These are phyloP conservation scores for Anarrhichthys ocellatus DNA, from an alignment of 2,113 vertebrate genomes.

Conservation along the genomic window DNA sequence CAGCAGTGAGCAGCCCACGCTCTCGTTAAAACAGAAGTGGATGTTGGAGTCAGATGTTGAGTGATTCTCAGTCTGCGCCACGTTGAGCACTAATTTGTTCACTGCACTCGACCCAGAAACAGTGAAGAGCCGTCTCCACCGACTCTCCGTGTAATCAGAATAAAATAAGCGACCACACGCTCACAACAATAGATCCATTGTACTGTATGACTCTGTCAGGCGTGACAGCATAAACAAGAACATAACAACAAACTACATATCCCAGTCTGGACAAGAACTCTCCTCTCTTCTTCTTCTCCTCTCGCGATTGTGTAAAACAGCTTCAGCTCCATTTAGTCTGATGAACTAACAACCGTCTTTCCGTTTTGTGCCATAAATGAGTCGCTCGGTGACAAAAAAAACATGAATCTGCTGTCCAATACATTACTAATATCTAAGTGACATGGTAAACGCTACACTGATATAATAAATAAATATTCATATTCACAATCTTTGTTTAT, in stretches of 20 bases:
- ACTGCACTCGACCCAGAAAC: neutral
- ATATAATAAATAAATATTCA: neutral
- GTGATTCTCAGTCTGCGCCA: neutral
- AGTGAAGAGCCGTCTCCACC: neutral
- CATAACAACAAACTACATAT: constrained; percentile 17
- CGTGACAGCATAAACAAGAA: constrained; percentile 33
- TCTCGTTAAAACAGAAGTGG: neutral
- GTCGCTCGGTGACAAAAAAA: neutral
- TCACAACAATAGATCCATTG: constrained; percentile 46
- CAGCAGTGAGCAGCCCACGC: constrained; percentile 1
- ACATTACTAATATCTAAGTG: neutral
- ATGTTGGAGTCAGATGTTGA: neutral
- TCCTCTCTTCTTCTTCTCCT: neutral
- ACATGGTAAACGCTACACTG: neutral
- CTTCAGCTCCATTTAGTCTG: neutral
- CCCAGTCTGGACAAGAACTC: neutral
- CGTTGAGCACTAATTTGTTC: neutral
- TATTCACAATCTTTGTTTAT: neutral
- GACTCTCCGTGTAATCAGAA: constrained; percentile 13
- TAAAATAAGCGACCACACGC: constrained; percentile 9
- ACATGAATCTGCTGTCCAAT: neutral
- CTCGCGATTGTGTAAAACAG: neutral
- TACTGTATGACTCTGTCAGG: constrained; percentile 24
- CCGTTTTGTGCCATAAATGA: neutral
- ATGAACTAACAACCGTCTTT: neutral